These are phyloP conservation scores for Papilio elwesi DNA, from an alignment of 2,888 invertebrate species.

Conservation along the genomic window DNA sequence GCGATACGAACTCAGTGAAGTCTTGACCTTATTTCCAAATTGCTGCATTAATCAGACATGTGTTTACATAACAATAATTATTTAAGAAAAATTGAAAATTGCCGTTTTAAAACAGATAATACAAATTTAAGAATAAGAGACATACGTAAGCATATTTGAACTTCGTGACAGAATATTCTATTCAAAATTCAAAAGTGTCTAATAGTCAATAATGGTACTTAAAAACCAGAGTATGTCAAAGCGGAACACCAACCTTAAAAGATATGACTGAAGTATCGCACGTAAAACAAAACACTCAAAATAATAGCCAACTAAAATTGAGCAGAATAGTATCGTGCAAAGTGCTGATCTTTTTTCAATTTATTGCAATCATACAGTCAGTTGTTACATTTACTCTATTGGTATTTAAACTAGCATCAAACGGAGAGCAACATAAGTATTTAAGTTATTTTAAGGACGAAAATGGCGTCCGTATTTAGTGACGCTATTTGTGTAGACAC, in stretches of 20 bases:
- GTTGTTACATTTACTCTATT: constrained; percentile 1
- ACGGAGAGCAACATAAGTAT: constrained; percentile 20
- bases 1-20: constrained; percentile 15
- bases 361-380: neutral
- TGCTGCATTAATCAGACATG: constrained; percentile 8
- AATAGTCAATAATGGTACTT: no score
- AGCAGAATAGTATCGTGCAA: no score
- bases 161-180: neutral
- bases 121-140: neutral
- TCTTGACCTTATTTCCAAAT: constrained; percentile 35
- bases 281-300: no score
- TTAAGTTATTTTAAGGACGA: constrained; percentile 37
- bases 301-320: no score
- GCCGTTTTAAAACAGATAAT: neutral
- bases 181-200: no score
- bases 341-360: neutral
- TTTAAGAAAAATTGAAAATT: constrained; percentile 4
- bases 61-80: constrained; percentile 16
- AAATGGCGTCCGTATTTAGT: constrained; percentile 34
- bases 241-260: no score
- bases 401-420: constrained; percentile 24
- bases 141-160: neutral
- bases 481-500: constrained; percentile 32
- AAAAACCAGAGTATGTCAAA: no score
- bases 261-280: no score